Evolutionary conservation across 2,113 vertebrate species (phyloP).

Genomic region (Pygoscelis antarcticus): DNA sequence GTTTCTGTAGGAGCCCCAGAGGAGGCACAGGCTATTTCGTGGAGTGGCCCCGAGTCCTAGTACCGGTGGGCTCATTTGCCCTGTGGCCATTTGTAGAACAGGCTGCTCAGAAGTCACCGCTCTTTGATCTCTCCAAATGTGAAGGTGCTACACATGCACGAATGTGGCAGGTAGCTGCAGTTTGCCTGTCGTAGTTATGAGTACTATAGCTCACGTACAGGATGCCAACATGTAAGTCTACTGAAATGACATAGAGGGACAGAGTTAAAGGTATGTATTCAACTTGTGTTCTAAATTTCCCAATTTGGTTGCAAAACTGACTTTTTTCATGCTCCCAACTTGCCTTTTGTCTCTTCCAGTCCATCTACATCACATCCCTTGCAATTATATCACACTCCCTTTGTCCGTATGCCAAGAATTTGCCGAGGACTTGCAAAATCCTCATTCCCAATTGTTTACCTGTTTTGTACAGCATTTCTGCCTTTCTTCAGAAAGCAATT

Average conservation of each 20-base stretch:
- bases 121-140: background rate
- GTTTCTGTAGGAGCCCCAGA: background rate
- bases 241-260: background rate
- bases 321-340: background rate
- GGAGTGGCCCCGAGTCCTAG: fast-evolving
- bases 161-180: background rate
- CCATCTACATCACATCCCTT: background rate
- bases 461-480: background rate
- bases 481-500: background rate
- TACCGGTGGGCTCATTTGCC: background rate
- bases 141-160: background rate
- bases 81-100: background rate
- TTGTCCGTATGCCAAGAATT: background rate
- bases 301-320: background rate
- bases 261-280: background rate
- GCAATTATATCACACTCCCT: background rate
- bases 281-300: background rate
- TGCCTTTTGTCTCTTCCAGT: background rate
- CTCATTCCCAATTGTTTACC: background rate
- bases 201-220: background rate
- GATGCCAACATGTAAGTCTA: background rate
- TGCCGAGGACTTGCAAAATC: background rate
- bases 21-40: background rate
- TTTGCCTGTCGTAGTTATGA: background rate
- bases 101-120: background rate